Conservation (phyloP, 2,113 vertebrate genomes). For the Hipposideros armiger region DNA sequence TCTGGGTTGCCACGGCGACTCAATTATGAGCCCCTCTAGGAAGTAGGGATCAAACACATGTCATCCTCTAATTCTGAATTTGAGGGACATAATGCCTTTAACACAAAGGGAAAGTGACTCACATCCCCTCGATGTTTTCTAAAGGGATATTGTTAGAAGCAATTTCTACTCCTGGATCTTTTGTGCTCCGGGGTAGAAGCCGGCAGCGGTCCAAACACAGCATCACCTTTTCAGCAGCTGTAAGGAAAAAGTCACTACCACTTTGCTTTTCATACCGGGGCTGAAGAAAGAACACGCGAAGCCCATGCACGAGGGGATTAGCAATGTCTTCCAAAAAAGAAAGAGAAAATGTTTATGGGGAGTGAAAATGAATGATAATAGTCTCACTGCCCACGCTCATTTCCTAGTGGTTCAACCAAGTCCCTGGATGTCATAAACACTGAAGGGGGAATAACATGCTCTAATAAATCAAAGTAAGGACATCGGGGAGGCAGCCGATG, state of each 20-base stretch:
- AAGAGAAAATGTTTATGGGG: constrained; percentile 76
- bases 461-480: constrained; percentile 47
- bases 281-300: background rate
- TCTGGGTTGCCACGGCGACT: background rate
- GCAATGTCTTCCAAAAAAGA: constrained; percentile 60
- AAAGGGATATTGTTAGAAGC: constrained; percentile 66
- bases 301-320: constrained; percentile 44
- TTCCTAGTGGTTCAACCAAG: constrained; percentile 47
- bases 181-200: constrained; percentile 66
- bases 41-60: background rate
- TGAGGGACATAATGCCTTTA: background rate
- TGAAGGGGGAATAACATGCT: background rate
- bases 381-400: constrained; percentile 72
- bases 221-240: constrained; percentile 74
- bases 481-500: accelerated
- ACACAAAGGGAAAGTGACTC: constrained; percentile 42
- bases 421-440: constrained; percentile 66
- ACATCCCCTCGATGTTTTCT: background rate
- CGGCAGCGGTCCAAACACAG: constrained; percentile 65
- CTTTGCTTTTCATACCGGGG: constrained; percentile 54
- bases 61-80: background rate
- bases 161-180: constrained; percentile 59
- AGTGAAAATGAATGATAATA: constrained; percentile 77
- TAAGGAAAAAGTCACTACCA: constrained; percentile 76
- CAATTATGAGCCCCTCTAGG: background rate